Evolutionary conservation across 92 coral and sea anemone genomes (phyloP), one percentile per base, ranked within the genome.

Genomic region (Parazoanthus darwini): DNA sequence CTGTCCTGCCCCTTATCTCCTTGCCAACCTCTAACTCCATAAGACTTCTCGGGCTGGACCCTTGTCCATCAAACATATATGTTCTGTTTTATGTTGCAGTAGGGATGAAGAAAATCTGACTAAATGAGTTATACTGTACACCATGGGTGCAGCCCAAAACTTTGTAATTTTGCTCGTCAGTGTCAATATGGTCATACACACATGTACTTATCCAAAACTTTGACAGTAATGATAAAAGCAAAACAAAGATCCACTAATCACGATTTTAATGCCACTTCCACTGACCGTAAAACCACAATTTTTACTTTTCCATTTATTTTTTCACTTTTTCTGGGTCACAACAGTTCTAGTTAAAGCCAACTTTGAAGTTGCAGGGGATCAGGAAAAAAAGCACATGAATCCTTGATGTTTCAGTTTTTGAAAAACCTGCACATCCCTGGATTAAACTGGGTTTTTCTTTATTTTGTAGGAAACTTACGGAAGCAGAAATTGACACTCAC

Each of bases 401-500:
- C 59, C 59, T 63, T 63, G 70, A 22, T 18, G 7, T 63, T 18
- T 44, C 36, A 4, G 8, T 4, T 2, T 20, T 29, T 3, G 2
- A 48, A 18, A 8, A 33, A 36, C 22, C 13, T 26, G 13, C 18
- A 10, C 13, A 39, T 26, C 15, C 13, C 25, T 54, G 70, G 25
- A 1, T 63, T 63, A 5, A 10, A 25, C 20, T 22, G 18, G n/a
- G 13, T 25, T 26, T 33, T 10, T 37, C 44, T 82, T 88, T 8
- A 6, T 43, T 85, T 29, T 89, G n/a, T 80, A 97, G 99, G 93
- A 90, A 92, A n/a, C 89, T 97, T 54, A 95, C 95, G 43, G 98
- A 95, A 88, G 93, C 99, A 54, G 99, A 97, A 90, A 95, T 97
- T 80, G 99, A 97, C 90, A 90, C 92, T 44, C 99, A 95, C 91